Evolutionary conservation across 2,797 vertebrate species (phyloP).

Genomic region (Pteronotus mesoamericanus): DNA sequence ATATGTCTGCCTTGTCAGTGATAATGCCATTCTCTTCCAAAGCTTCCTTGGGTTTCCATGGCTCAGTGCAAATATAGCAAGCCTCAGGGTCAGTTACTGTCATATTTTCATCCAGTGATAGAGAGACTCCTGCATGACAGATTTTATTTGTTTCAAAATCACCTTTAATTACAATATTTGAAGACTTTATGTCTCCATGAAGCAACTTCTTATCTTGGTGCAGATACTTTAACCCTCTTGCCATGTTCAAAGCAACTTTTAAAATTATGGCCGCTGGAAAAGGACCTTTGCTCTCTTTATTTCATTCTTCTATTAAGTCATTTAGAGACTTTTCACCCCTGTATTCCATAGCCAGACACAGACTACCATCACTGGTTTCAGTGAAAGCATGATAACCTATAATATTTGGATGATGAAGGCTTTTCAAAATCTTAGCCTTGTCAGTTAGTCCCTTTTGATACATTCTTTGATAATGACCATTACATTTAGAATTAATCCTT

Average conservation of each 20-base stretch:
- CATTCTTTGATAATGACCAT: constrained; percentile 77
- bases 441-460: constrained; percentile 89
- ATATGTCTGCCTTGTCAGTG: constrained; percentile 93
- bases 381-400: constrained; percentile 90
- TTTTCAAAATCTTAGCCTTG: constrained; percentile 90
- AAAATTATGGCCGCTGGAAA: constrained; percentile 88
- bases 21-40: constrained; percentile 86
- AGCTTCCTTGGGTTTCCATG: constrained; percentile 94
- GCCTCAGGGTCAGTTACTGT: constrained; percentile 87
- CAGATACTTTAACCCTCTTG: constrained; percentile 92
- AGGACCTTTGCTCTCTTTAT: constrained; percentile 75
- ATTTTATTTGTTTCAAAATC: constrained; percentile 93
- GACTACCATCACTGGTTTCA: constrained; percentile 89
- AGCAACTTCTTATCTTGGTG: constrained; percentile 94
- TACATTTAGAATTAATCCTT: constrained; percentile 90
- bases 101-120: constrained; percentile 93
- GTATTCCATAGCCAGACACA: constrained; percentile 95
- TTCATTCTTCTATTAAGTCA: constrained; percentile 90
- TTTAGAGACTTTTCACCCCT: constrained; percentile 93
- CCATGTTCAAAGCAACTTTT: constrained; percentile 91
- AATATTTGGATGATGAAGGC: constrained; percentile 92
- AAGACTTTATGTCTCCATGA: constrained; percentile 94
- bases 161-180: constrained; percentile 92
- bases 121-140: constrained; percentile 94
- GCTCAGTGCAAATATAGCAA: constrained; percentile 92